These are phyloP conservation scores for Psilanteris sp. DNA, from an alignment of 1,140 invertebrate species.

Conservation along the genomic window DNA sequence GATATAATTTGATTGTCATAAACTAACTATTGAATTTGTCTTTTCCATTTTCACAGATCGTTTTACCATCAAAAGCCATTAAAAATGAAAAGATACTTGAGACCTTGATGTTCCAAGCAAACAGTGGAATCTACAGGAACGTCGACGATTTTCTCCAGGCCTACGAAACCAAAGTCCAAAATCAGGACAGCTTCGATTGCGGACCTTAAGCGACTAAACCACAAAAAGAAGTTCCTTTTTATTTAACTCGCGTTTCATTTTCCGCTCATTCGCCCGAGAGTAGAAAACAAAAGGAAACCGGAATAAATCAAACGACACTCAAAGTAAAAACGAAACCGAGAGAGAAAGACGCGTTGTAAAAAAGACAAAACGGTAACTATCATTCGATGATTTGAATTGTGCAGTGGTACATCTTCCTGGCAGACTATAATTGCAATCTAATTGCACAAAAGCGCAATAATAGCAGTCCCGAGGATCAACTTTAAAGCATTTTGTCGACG, in stretches of 20 bases:
- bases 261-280: no score
- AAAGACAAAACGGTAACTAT: slow-evolving; percentile 2
- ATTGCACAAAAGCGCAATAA: slow-evolving; percentile 8
- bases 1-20: no score
- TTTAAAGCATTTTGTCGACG: background rate
- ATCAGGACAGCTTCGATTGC: slow-evolving; percentile 85
- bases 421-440: slow-evolving; percentile 13
- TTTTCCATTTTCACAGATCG: slow-evolving; percentile 82
- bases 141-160: slow-evolving; percentile 93
- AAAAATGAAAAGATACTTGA: slow-evolving; percentile 95
- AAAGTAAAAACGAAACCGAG: background rate
- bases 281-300: no score
- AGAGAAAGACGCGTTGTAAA: slow-evolving; percentile 10
- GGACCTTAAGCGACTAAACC: slow-evolving; percentile 65
- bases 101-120: slow-evolving; percentile 95
- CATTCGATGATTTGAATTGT: slow-evolving; percentile 20
- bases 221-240: no score
- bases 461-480: background rate
- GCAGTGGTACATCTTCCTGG: background rate
- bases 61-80: slow-evolving; percentile 94
- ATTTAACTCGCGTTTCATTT: background rate
- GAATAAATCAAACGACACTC: no score
- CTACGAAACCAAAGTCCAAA: slow-evolving; percentile 90
- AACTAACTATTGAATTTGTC: no score
- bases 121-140: slow-evolving; percentile 94